phyloP scores from a whole-genome alignment of 2,113 vertebrate species.

The Apistogramma diplotaenia region DNA sequence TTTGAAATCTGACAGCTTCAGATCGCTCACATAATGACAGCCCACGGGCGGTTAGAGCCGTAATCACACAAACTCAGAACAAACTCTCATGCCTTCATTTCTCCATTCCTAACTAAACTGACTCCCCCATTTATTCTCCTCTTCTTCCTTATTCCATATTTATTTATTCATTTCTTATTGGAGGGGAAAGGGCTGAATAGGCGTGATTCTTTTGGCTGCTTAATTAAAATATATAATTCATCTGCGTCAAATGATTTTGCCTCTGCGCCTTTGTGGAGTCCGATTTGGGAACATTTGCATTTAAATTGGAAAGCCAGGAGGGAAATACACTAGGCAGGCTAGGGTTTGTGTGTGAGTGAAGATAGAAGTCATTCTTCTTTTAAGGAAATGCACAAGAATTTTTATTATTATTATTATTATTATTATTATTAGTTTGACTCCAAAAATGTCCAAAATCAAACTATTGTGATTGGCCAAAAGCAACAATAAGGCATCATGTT shows the following conservation, averaged over 20 bases:
- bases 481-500: not conserved
- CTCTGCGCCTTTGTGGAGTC: constrained; percentile 65
- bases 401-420: not conserved
- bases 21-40: constrained; percentile 68
- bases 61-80: constrained; percentile 61
- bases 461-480: not conserved
- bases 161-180: constrained; percentile 77
- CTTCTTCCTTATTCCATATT: constrained; percentile 53
- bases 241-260: constrained; percentile 70
- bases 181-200: constrained; percentile 65
- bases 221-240: constrained; percentile 85
- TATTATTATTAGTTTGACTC: not conserved
- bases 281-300: constrained; percentile 76
- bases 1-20: constrained; percentile 74
- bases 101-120: constrained; percentile 33
- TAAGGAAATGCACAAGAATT: constrained; percentile 25
- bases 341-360: constrained; percentile 8
- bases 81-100: constrained; percentile 52
- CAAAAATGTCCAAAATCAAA: not conserved
- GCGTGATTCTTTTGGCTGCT: constrained; percentile 61
- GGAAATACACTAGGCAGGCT: constrained; percentile 55
- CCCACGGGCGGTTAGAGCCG: constrained; percentile 43
- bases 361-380: constrained; percentile 38
- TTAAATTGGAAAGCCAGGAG: constrained; percentile 74
- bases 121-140: constrained; percentile 29